Base-by-base conservation (phyloP, 2,888 invertebrate species). In the Diachrysia chrysitis region DNA sequence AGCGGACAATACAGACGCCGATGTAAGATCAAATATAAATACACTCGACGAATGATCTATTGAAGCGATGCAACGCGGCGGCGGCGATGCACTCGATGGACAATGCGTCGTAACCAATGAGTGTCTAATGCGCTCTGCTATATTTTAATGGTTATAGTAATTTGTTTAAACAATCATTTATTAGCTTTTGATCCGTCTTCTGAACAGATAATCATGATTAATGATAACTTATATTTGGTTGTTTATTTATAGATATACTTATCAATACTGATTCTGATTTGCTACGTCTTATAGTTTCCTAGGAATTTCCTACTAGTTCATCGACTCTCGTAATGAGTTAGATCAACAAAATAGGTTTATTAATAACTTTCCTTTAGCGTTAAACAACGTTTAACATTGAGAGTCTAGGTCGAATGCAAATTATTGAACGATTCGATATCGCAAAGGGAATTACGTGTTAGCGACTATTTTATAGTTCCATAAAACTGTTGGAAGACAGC, bases 331-430 rank as follows among this genome's bases (percentile, higher is more conserved):
- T 56, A 17, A 51, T 48, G 32, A 17, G 63, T 54, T 69, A 21
- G 46, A 53, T 60, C 37, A 51, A 19, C 37, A 59, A 58, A 67
- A 64, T 57, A 62, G 16, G 63, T 68, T 21, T 81, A 78, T 81
- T 76, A 73, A 71, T 78, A 85, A 66, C 76, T 85, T 76, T 84
- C 78, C 76, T 75, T 73, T 65, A 61, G 69, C 64, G 63, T 78
- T 71, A 66, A 77, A 72, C 70, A 77, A 53, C 66, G 64, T 71
- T 78, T 72, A 82, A 69, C 85, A 84, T 83, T 84, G 84, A 78
- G 69, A 73, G 65, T 78, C 83, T 81, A 85, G 85, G 85, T 80
- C 82, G 61, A 80, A 83, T 85, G 84, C 82, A 83, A 85, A 85
- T 85, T 69, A 71, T 57, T 65, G 60, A 78, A 78, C 69, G 77